These are phyloP conservation scores for Thalassarche chlororhynchos DNA, from an alignment of 2,113 vertebrate genomes.

Conservation along the genomic window DNA sequence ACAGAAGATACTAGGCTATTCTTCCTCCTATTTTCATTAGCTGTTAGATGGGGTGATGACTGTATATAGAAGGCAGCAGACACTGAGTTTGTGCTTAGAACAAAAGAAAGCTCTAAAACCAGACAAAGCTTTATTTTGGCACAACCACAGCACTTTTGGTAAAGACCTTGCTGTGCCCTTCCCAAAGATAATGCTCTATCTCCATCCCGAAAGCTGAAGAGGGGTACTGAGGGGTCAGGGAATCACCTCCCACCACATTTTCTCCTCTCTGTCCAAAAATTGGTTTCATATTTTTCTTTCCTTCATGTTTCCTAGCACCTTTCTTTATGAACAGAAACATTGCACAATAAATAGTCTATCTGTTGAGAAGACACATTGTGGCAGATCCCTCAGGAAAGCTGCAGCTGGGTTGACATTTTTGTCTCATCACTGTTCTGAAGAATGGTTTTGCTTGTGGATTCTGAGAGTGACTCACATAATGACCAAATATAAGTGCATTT, in stretches of 20 bases:
- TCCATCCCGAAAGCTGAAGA: neutral
- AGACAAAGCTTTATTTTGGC: neutral
- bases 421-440: constrained; percentile 8
- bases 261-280: neutral
- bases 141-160: neutral
- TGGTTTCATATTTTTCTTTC: neutral
- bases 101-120: constrained; percentile 7
- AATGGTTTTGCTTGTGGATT: constrained; percentile 29
- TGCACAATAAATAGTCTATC: neutral
- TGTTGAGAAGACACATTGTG: neutral
- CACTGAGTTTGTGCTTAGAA: neutral
- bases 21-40: constrained; percentile 2
- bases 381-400: constrained; percentile 11
- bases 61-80: neutral
- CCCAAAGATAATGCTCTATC: neutral
- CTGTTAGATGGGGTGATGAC: neutral
- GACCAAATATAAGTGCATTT: neutral
- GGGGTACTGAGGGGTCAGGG: neutral
- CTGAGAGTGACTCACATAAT: neutral
- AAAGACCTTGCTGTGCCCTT: neutral
- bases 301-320: neutral
- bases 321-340: neutral
- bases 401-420: constrained; percentile 15
- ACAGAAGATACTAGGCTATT: neutral
- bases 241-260: neutral